A percentile compares a stretch with the other conserved stretches of the same genome.
These are phyloP conservation scores for Pseudorhiza aurosa DNA, from an alignment of 30 jellyfish, hydroid and myxozoan genomes.

Conservation along the genomic window DNA sequence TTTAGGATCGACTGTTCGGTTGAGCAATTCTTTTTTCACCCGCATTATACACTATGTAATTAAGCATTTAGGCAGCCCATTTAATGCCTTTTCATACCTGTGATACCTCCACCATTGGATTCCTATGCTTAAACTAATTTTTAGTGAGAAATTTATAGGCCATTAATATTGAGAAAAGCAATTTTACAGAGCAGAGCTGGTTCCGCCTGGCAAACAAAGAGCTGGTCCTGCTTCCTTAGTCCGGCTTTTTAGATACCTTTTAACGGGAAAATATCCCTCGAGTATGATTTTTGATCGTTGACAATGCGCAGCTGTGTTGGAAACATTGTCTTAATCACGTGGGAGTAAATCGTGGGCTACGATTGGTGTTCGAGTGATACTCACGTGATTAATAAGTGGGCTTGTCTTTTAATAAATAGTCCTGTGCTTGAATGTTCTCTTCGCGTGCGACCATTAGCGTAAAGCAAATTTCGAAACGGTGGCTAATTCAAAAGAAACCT, in stretches of 20 bases:
- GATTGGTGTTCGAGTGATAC: slow-evolving; percentile 42
- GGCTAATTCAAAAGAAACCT: background rate
- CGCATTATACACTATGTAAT: no score
- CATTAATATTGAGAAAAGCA: no score
- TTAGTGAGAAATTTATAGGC: no score
- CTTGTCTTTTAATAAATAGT: slow-evolving; percentile 59
- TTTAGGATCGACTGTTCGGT: no score
- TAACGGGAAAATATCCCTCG: slow-evolving; percentile 46
- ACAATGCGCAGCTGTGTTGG: slow-evolving; percentile 81
- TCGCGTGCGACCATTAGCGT: slow-evolving; percentile 32
- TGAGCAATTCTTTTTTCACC: no score
- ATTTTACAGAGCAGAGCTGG: no score
- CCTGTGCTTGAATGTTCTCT: slow-evolving; percentile 51
- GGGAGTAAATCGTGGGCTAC: background rate
- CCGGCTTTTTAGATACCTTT: slow-evolving; percentile 14
- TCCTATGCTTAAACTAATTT: no score
- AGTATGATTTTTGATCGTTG: slow-evolving; percentile 63
- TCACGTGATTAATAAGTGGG: slow-evolving; percentile 87
- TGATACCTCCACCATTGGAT: no score
- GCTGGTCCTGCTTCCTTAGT: background rate
- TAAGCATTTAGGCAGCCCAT: no score
- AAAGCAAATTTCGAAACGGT: background rate
- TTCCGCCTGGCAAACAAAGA: no score
- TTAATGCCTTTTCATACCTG: no score
- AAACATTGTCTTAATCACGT: slow-evolving; percentile 58